Conservation (phyloP, 2,797 vertebrate genomes). For the Xiphophorus birchmanni region DNA sequence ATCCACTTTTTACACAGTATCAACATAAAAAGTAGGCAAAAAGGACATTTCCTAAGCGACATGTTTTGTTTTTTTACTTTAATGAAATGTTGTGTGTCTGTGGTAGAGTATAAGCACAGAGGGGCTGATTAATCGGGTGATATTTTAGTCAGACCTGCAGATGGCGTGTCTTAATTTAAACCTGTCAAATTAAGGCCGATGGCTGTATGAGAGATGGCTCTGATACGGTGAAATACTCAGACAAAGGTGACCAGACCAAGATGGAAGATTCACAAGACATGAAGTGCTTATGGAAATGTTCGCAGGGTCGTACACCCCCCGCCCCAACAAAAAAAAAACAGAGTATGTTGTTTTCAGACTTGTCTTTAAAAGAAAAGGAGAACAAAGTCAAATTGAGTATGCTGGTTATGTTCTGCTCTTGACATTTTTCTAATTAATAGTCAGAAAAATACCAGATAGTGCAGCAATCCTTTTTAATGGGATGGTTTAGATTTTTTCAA, state of each 20-base stretch:
- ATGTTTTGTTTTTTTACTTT: background rate
- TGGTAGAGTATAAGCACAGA: background rate
- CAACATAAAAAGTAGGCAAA: background rate
- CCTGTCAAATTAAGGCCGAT: background rate
- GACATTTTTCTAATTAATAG: background rate
- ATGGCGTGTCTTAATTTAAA: slow-evolving; percentile 7
- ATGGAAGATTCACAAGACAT: background rate
- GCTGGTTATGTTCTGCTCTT: background rate
- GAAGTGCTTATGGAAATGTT: background rate
- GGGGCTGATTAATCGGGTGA: slow-evolving; percentile 6
- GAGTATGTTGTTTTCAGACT: background rate
- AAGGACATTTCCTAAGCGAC: background rate
- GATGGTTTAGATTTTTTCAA: background rate
- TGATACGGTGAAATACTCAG: background rate
- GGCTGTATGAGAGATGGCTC: slow-evolving; percentile 6
- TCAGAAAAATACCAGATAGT: background rate
- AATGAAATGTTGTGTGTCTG: background rate
- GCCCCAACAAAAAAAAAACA: background rate
- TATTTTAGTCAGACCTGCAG: slow-evolving; percentile 2
- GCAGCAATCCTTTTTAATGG: background rate
- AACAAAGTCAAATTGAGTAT: background rate
- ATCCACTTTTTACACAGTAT: background rate
- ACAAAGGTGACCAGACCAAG: background rate
- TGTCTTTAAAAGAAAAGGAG: background rate
- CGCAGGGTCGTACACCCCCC: background rate